A percentile compares a stretch with the other conserved stretches of the same genome.
Evolutionary conservation across 1,140 invertebrate genomes (phyloP).

Genomic region (Cherax quadricarinatus): DNA sequence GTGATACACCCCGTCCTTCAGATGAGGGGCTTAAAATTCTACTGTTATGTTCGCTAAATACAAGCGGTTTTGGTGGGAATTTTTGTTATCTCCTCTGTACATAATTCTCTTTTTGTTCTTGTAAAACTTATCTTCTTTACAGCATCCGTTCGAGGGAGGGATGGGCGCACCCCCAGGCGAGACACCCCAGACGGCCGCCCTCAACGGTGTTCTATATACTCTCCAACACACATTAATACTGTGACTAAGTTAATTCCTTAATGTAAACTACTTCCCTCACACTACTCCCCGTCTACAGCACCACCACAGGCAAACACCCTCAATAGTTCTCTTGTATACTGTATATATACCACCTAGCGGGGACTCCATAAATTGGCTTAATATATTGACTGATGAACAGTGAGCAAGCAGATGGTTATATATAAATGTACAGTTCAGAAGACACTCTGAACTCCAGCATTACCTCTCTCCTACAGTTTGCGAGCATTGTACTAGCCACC

Average conservation of each 20-base stretch:
- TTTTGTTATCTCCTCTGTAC: not conserved
- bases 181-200: conserved; percentile 7
- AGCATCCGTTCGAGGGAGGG: conserved; percentile 18
- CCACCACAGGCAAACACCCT: not conserved
- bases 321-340: not conserved
- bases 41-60: not conserved
- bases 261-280: not conserved
- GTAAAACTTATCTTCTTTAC: conserved; percentile 28
- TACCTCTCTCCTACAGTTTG: too few species aligned
- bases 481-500: too few species aligned
- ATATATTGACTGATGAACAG: too few species aligned
- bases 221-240: not conserved
- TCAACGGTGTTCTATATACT: conserved; percentile 1
- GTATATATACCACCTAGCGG: too few species aligned
- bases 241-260: not conserved
- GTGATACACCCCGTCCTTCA: not conserved
- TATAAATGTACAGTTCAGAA: too few species aligned
- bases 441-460: too few species aligned
- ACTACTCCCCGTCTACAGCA: not conserved
- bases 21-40: too few species aligned
- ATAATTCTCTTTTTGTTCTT: conserved; percentile 14
- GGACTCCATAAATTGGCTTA: not conserved
- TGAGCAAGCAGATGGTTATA: too few species aligned
- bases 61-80: conserved; percentile 46
- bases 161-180: conserved; percentile 7